phyloP scores from a whole-genome alignment of 2,888 invertebrate genomes.

The Zele albiditarsus region DNA sequence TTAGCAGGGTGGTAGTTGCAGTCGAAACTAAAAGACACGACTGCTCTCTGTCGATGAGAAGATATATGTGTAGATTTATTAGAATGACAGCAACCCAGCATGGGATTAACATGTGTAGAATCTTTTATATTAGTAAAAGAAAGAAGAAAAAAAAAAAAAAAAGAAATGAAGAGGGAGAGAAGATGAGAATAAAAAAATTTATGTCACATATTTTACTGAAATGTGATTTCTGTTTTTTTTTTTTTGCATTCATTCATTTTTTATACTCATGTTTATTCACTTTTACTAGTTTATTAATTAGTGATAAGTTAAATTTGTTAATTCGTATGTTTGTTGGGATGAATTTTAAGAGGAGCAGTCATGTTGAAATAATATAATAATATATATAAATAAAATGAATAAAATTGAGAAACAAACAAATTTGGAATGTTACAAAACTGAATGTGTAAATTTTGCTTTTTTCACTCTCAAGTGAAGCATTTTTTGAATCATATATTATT shows the following conservation, averaged over 20 bases:
- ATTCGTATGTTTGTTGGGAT: background rate
- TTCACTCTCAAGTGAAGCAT: no score
- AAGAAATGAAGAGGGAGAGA: background rate
- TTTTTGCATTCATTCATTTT: background rate
- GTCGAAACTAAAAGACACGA: conserved; percentile 11
- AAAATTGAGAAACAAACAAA: no score
- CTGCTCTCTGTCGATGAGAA: conserved; percentile 10
- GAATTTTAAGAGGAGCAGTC: background rate
- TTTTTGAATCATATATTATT: no score
- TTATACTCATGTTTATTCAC: background rate
- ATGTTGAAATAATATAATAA: no score
- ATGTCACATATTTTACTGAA: background rate
- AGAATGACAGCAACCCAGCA: background rate
- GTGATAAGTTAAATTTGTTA: background rate
- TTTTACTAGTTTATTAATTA: background rate
- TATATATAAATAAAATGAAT: no score
- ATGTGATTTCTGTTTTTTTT: background rate
- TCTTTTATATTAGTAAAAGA: background rate
- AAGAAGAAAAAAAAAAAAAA: background rate
- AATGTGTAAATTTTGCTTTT: no score
- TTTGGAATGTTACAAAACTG: no score
- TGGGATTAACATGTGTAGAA: conserved; percentile 1
- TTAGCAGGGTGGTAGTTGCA: conserved; percentile 26
- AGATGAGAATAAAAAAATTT: background rate
- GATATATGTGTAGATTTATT: conserved; percentile 25